Percentiles rank a stretch among this genome's conserved stretches.
Conservation (phyloP, 2,113 vertebrate genomes). For the Taurulus bubalis region DNA sequence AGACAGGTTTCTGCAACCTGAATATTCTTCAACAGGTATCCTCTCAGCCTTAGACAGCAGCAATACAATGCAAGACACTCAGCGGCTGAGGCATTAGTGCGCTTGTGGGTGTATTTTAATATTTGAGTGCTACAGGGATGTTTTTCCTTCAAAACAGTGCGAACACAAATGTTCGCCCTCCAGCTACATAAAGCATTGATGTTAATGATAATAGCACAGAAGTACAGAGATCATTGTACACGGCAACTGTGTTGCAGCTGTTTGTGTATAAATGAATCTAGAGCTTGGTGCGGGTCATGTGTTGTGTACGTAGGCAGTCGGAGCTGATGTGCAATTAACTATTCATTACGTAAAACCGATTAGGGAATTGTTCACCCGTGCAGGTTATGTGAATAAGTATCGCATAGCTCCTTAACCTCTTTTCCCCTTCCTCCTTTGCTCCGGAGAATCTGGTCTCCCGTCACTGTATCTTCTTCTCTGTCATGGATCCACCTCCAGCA, state of each 20-base stretch:
- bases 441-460: slow-evolving; percentile 46
- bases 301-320: slow-evolving; percentile 59
- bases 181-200: slow-evolving; percentile 55
- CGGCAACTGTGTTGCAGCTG: slow-evolving; percentile 28
- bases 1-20: slow-evolving; percentile 15
- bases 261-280: slow-evolving; percentile 50
- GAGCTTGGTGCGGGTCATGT: slow-evolving; percentile 53
- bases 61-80: slow-evolving; percentile 2
- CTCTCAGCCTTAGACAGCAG: slow-evolving; percentile 25
- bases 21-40: slow-evolving; percentile 51
- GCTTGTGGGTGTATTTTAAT: slow-evolving; percentile 71
- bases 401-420: slow-evolving; percentile 54
- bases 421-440: slow-evolving; percentile 37
- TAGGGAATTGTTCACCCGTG: slow-evolving; percentile 66
- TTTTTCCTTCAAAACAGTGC: slow-evolving; percentile 58
- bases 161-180: slow-evolving; percentile 66
- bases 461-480: slow-evolving; percentile 41
- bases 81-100: slow-evolving; percentile 27
- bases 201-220: slow-evolving; percentile 58
- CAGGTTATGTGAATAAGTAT: slow-evolving; percentile 58
- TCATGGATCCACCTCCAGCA: slow-evolving; percentile 68
- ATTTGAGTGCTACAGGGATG: slow-evolving; percentile 60
- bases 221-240: slow-evolving; percentile 43
- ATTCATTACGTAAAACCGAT: slow-evolving; percentile 75
- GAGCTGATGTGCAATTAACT: slow-evolving; percentile 74